Evolutionary conservation across 2,113 vertebrate species (phyloP).

Genomic region (Muntiacus reevesi): DNA sequence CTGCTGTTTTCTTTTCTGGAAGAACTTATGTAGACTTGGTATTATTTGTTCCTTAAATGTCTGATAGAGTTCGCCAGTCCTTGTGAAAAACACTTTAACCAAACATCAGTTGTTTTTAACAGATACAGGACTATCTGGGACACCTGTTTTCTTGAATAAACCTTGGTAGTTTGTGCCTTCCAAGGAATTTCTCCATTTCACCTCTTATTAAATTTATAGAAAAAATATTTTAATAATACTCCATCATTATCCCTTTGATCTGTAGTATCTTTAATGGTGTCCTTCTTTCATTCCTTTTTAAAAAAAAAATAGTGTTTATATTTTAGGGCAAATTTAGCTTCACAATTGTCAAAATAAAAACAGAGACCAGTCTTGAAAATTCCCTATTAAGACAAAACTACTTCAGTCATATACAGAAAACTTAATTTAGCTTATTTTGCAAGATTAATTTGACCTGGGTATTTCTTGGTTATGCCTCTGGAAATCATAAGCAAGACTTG

Average conservation of each 20-base stretch:
- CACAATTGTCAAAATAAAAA: neutral
- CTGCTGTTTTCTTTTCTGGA: neutral
- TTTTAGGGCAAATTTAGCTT: neutral
- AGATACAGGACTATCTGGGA: neutral
- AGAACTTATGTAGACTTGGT: neutral
- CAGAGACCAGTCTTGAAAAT: neutral
- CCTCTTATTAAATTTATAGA: neutral
- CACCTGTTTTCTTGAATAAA: neutral
- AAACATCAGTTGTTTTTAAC: neutral
- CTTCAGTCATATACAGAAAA: neutral
- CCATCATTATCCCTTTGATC: neutral
- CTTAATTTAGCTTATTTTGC: neutral
- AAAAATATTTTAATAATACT: neutral
- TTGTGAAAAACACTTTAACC: neutral
- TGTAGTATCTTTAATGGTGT: neutral
- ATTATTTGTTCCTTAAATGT: neutral
- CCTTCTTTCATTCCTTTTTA: neutral
- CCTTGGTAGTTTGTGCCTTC: neutral
- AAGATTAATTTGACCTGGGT: neutral
- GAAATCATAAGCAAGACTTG: neutral
- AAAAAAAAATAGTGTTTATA: neutral
- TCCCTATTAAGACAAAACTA: neutral
- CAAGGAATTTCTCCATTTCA: neutral
- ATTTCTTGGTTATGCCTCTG: neutral
- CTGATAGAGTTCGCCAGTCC: neutral